phyloP scores from a whole-genome alignment of 2,113 vertebrate genomes.

The Eudorcas thomsonii region DNA sequence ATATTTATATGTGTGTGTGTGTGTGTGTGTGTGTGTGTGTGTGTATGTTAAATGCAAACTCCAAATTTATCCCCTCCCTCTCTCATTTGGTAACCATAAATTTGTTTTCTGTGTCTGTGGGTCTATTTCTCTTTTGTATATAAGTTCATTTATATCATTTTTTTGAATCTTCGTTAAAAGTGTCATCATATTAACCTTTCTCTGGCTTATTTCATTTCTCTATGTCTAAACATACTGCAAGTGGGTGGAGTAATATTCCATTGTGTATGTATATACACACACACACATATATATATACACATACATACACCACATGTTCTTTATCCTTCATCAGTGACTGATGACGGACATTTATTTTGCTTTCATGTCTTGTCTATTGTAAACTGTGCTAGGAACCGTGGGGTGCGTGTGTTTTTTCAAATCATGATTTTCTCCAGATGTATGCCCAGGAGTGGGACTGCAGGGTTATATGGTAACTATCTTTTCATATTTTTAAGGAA shows the following conservation, averaged over 20 bases:
- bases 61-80: neutral
- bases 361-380: neutral
- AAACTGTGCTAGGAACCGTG: neutral
- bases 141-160: neutral
- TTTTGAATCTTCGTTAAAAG: neutral
- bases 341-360: neutral
- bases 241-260: neutral
- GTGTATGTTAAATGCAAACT: neutral
- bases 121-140: neutral
- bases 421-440: neutral
- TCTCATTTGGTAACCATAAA: neutral
- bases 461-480: neutral
- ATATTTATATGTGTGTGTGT: neutral
- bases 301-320: neutral
- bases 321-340: neutral
- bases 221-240: neutral
- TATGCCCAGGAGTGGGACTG: neutral
- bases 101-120: neutral
- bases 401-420: neutral
- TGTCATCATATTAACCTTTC: neutral
- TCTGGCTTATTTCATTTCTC: neutral
- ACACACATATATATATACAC: neutral
- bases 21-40: neutral
- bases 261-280: neutral
- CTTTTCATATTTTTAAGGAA: neutral